Base-by-base conservation (phyloP, 2,113 vertebrate genomes). In the Rana temporaria region DNA sequence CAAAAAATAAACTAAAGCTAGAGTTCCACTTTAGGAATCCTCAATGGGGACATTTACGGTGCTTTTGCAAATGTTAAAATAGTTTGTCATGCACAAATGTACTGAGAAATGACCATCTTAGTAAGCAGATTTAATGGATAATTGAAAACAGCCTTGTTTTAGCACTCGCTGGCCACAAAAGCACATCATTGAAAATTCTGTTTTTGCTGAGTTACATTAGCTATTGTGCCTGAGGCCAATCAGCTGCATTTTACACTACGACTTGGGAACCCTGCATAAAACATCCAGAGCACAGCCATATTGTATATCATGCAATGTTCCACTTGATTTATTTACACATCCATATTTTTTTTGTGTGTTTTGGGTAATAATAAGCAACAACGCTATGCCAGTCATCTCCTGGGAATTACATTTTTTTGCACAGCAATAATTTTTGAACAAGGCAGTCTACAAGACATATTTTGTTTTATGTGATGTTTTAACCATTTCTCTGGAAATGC, bases 101-200 rank as follows among this genome's bases (percentile, higher is more conserved):
- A 74, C 69, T 74, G 79, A 82, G 56, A 82, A 82, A 74, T 82
- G 60, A 74, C n/a, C 70, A 62, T 74, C 79, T 74, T 73, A 82
- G 62, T 66, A 82, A 73, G 79, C 79, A 74, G 66, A 82, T 82
- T 73, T 74, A 82, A 82, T 82, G 69, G 79, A 66, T 52, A 72
- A 72, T 81, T 66, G 79, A 82, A 73, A 79, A 81, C 57, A 57
- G 69, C 68, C 60, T 73, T 74, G 70, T 82, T 64, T 82, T 48
- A 82, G 69, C 79, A 82, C 59, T 71, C 52, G 68, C 68, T 81
- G 79, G 68, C 78, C 68, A 65, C 79, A 81, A 12, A 81, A 81
- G 68, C 79, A 63, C 69, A 65, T 65, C 55, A 66, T 66, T 53
- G 56, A 57, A 74, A 70, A 82, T 24, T 74, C 60, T 74, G 59